Evolutionary conservation across 2,113 vertebrate species (phyloP).

Genomic region (Sander lucioperca): DNA sequence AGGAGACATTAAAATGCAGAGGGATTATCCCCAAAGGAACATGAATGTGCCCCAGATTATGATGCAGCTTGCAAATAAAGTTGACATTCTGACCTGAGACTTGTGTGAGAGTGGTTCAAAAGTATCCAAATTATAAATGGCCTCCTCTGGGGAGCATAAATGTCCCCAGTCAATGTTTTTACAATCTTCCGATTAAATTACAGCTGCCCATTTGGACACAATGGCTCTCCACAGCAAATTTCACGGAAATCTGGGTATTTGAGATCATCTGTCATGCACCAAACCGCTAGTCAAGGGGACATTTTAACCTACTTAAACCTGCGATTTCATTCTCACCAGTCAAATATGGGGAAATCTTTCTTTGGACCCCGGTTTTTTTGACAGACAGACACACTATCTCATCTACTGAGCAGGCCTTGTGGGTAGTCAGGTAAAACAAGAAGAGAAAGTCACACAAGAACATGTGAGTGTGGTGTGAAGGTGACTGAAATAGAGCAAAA

Average conservation of each 20-base stretch:
- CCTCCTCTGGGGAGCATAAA: not conserved
- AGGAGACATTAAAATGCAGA: not conserved
- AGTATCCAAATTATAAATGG: not conserved
- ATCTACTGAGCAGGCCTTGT: not conserved
- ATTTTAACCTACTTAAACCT: not conserved
- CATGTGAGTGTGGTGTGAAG: constrained; percentile 38
- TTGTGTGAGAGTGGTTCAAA: not conserved
- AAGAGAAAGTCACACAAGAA: constrained; percentile 1
- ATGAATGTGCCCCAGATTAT: not conserved
- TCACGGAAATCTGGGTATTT: not conserved
- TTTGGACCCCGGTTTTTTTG: not conserved
- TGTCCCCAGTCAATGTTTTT: not conserved
- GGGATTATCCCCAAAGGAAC: not conserved
- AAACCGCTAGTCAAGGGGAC: not conserved
- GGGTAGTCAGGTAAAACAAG: not conserved
- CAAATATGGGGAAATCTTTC: not conserved
- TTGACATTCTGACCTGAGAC: not conserved
- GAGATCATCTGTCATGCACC: not conserved
- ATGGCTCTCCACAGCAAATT: not conserved
- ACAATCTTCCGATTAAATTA: not conserved
- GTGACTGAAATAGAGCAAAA: constrained; percentile 37
- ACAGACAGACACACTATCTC: not conserved
- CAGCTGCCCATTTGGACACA: not conserved
- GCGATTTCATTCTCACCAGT: constrained; percentile 1
- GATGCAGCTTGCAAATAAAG: not conserved